Evolutionary conservation across 2,113 vertebrate species (phyloP).

Genomic region (Trematocara nigrifrons): DNA sequence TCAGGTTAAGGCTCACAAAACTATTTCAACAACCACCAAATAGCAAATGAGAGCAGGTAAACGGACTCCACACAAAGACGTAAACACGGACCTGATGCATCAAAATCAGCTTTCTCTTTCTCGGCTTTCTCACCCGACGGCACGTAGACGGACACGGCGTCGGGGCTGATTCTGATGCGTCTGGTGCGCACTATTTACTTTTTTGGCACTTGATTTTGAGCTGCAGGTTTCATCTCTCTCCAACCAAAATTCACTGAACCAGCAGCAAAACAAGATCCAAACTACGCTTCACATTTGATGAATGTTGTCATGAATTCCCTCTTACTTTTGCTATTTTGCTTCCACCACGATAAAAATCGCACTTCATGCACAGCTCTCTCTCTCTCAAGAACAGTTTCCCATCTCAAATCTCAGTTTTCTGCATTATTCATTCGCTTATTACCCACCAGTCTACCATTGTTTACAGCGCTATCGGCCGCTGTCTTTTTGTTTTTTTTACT

Average conservation of each 20-base stretch:
- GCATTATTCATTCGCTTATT: too few relatives aligned
- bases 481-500: too few relatives aligned
- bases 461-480: too few relatives aligned
- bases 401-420: too few relatives aligned
- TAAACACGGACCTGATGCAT: neutral
- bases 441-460: too few relatives aligned
- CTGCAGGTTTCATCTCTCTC: neutral
- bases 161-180: neutral
- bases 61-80: accelerated
- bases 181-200: accelerated
- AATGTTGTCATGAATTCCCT: neutral
- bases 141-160: neutral
- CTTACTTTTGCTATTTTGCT: too few relatives aligned
- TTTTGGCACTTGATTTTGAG: neutral
- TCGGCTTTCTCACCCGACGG: accelerated
- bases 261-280: neutral
- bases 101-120: neutral
- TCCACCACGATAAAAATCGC: too few relatives aligned
- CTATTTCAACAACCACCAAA: neutral
- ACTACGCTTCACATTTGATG: accelerated
- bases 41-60: neutral
- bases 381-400: too few relatives aligned
- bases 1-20: neutral
- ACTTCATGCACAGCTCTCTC: too few relatives aligned
- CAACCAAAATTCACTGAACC: neutral